Base-by-base conservation (phyloP, 2,888 invertebrate species). In the Ochlodes sylvanus region DNA sequence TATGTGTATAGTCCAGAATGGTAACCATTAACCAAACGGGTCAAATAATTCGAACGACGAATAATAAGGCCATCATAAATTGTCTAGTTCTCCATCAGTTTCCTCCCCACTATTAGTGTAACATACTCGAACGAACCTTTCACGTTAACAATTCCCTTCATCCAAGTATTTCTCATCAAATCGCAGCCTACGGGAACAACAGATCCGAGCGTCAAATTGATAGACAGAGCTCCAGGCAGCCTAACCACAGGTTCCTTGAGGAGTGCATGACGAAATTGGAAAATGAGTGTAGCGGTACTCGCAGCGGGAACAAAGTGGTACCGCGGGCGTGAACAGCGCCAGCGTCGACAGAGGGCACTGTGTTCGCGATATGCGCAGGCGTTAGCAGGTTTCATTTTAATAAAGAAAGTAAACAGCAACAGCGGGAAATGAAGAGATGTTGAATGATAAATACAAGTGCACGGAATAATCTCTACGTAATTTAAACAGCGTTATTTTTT, bases 231-330 rank as follows among this genome's bases (percentile, higher is more conserved):
- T 61, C 17, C 15, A 50, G 61, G 61, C 57, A 34, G 19, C n/a
- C 60, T 61, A 61, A 61, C 61, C 61, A 47, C 47, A 61, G 61
- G 61, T 50, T 61, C 61, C 47, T 47, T 9, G 4, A 47, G 61
- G 61, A 50, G 21, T 44, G 47, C 61, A 61, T 61, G 47, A 60
- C 60, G 60, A 61, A 61, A 61, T 63, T 63, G 41, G 52, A 54
- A 62, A 63, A 63, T 63, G 21, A 54, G 54, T 42, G 54, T 63
- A 63, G 41, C 63, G 63, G 63, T 63, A 41, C 63, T 15, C 42
- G 15, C 54, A 63, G 63, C 63, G 63, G 63, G 54, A 63, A 54
- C 41, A 63, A 63, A 63, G 54, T 63, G 54, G 54, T 63, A 63
- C 63, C 63, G n/a, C 54, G 12, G 63, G 63, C 54, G 63, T n/a